Conservation (phyloP, 2,888 invertebrate species). For the Phlogophora meticulosa region DNA sequence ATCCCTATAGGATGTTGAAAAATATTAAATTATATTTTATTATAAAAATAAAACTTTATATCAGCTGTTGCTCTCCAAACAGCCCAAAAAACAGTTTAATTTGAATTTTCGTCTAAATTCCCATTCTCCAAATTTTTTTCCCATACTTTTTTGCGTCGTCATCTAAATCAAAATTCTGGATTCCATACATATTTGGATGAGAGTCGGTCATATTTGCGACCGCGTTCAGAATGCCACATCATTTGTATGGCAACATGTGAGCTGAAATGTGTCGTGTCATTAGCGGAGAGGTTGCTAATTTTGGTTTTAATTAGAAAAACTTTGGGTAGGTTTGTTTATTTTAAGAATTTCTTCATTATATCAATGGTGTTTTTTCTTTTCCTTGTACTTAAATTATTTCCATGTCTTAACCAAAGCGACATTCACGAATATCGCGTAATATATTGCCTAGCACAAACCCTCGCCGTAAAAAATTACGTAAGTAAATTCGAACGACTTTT, state of each 20-base stretch:
- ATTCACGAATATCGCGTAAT: no score
- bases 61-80: neutral
- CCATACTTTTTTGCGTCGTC: conserved; percentile 39
- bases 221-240: conserved; percentile 79
- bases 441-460: no score
- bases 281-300: conserved; percentile 54
- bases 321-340: conserved; percentile 9
- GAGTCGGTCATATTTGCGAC: conserved; percentile 76
- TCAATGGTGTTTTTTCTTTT: conserved; percentile 5
- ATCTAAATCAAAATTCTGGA: conserved; percentile 81
- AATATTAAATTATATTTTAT: no score
- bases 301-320: conserved; percentile 50
- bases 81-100: neutral
- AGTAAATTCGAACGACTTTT: no score
- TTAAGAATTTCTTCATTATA: conserved; percentile 8
- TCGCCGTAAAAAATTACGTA: no score
- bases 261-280: conserved; percentile 47
- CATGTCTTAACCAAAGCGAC: no score
- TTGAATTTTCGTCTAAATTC: conserved; percentile 3
- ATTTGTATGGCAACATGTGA: conserved; percentile 73
- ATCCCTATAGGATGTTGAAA: no score
- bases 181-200: conserved; percentile 72
- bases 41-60: no score
- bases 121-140: conserved; percentile 13
- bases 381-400: no score